Conservation (phyloP, 2,797 vertebrate species). For the Gymnothorax javanicus region DNA sequence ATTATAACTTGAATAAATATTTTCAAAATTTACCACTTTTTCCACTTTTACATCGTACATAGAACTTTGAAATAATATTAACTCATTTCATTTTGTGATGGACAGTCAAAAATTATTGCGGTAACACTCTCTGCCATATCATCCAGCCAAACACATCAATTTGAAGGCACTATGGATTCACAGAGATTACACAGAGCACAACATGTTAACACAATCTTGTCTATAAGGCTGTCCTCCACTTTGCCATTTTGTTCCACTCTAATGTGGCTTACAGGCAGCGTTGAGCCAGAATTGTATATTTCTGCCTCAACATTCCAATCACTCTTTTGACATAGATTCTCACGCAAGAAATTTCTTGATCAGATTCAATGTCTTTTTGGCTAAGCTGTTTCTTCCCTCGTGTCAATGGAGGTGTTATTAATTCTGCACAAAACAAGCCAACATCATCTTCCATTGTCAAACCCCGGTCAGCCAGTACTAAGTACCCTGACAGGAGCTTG, state of each 20-base stretch:
- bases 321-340: slow-evolving; percentile 35
- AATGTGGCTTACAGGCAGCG: slow-evolving; percentile 32
- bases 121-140: too few species aligned
- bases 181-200: slow-evolving; percentile 31
- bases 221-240: slow-evolving; percentile 24
- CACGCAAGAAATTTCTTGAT: slow-evolving; percentile 32
- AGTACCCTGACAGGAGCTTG: slow-evolving; percentile 29
- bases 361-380: slow-evolving; percentile 31
- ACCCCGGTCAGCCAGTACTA: slow-evolving; percentile 26
- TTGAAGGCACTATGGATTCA: slow-evolving; percentile 19
- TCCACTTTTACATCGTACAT: not conserved
- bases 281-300: slow-evolving; percentile 34
- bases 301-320: slow-evolving; percentile 35
- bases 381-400: slow-evolving; percentile 32
- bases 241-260: slow-evolving; percentile 32
- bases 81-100: too few species aligned
- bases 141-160: too few species aligned
- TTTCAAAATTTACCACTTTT: not conserved
- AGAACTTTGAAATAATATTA: not conserved
- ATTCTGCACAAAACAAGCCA: slow-evolving; percentile 25
- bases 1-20: not conserved
- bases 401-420: slow-evolving; percentile 26
- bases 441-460: not conserved
- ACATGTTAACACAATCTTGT: slow-evolving; percentile 30
- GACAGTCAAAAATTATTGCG: too few species aligned